phyloP scores from a whole-genome alignment of 2,797 vertebrate species.

The Argentina silus region DNA sequence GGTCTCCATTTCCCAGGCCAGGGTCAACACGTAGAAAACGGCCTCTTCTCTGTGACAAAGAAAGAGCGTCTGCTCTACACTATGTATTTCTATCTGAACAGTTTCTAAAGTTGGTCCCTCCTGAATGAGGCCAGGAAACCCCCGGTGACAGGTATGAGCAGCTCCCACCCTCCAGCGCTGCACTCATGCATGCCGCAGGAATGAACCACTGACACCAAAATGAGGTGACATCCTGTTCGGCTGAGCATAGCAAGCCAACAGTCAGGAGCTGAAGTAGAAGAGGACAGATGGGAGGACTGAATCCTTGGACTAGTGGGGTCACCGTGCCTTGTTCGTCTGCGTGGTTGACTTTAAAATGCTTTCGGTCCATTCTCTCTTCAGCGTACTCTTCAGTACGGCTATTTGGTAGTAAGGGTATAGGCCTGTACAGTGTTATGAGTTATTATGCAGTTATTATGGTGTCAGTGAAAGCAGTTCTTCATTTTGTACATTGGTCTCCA shows the following conservation, averaged over 20 bases:
- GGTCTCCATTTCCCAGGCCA: too few species aligned
- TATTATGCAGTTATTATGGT: too few species aligned
- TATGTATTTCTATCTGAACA: neutral
- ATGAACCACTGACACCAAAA: constrained; percentile 41
- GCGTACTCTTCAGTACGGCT: neutral
- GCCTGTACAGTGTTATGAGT: too few species aligned
- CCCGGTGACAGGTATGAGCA: constrained; percentile 39
- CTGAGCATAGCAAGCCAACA: constrained; percentile 57
- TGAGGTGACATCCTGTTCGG: constrained; percentile 51
- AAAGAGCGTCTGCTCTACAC: neutral
- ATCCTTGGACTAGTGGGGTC: neutral
- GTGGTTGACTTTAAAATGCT: neutral
- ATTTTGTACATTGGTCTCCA: too few species aligned
- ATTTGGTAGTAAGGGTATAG: too few species aligned
- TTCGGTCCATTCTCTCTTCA: neutral
- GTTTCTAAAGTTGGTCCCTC: neutral
- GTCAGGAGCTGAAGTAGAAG: constrained; percentile 43
- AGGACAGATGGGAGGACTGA: neutral
- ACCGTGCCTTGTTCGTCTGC: neutral
- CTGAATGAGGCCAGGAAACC: constrained; percentile 15
- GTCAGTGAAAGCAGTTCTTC: too few species aligned
- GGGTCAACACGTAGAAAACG: too few species aligned
- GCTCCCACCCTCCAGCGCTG: constrained; percentile 45
- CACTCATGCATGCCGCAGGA: constrained; percentile 39
- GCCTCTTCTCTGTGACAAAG: too few species aligned